phyloP scores from a whole-genome alignment of 2,797 vertebrate species.

The Tamandua tetradactyla region DNA sequence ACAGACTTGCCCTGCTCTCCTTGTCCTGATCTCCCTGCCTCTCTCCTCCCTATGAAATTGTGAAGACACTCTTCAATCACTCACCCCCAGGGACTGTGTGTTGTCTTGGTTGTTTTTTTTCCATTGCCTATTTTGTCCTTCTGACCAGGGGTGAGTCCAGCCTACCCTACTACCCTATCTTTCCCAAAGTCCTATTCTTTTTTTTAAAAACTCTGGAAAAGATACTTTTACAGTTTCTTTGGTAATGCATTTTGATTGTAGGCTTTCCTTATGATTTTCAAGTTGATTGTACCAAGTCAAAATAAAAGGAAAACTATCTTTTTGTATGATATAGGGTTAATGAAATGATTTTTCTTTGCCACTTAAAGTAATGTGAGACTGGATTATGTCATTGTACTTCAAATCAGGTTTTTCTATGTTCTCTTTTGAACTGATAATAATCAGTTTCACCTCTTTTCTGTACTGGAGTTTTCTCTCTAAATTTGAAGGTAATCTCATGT shows the following conservation, averaged over 20 bases:
- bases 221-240: not conserved
- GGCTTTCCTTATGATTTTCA: constrained; percentile 19
- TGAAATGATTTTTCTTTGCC: not conserved
- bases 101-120: too few relatives aligned
- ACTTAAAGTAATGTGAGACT: not conserved
- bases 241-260: not conserved
- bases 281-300: not conserved
- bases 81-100: too few relatives aligned
- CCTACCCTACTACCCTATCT: too few relatives aligned
- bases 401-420: constrained; percentile 1
- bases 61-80: too few relatives aligned
- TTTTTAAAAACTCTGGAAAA: constrained; percentile 34
- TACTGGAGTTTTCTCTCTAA: not conserved
- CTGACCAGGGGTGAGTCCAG: too few relatives aligned
- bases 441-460: not conserved
- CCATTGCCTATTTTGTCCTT: too few relatives aligned
- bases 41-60: too few relatives aligned
- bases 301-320: not conserved
- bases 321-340: not conserved
- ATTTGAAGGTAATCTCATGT: not conserved
- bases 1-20: too few relatives aligned
- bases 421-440: not conserved
- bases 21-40: too few relatives aligned
- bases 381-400: constrained; percentile 15
- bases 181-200: too few relatives aligned